A percentile compares a stretch with the other conserved stretches of the same genome.
These are phyloP conservation scores for Furnarius figulus DNA, from an alignment of 2,113 vertebrate species.

Conservation along the genomic window DNA sequence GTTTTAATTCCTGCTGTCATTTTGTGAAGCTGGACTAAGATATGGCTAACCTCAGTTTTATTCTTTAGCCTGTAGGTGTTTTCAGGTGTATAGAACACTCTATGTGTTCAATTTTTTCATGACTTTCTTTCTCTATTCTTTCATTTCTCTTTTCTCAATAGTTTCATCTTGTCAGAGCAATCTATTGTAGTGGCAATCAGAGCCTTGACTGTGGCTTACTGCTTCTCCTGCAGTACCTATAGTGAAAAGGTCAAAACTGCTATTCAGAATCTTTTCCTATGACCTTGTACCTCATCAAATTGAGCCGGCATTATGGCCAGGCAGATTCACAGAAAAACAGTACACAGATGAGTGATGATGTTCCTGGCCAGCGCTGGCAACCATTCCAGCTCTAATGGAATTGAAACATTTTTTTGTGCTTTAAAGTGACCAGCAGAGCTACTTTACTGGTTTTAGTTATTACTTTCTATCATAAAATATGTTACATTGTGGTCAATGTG, in stretches of 20 bases:
- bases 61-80: background rate
- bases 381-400: background rate
- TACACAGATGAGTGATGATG: fast-evolving
- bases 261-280: background rate
- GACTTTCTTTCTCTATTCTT: background rate
- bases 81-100: background rate
- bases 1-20: background rate
- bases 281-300: background rate
- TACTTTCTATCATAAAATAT: background rate
- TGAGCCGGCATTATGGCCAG: background rate
- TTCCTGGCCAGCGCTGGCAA: background rate
- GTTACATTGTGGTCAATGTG: background rate
- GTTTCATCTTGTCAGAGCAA: background rate
- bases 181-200: background rate
- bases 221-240: background rate
- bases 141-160: background rate
- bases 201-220: background rate
- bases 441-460: background rate
- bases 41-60: background rate
- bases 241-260: background rate
- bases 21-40: background rate
- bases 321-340: background rate
- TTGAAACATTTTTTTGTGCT: background rate
- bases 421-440: background rate
- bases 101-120: background rate